Conservation (phyloP, 2,797 vertebrate species). For the Enteromius paludinosus region DNA sequence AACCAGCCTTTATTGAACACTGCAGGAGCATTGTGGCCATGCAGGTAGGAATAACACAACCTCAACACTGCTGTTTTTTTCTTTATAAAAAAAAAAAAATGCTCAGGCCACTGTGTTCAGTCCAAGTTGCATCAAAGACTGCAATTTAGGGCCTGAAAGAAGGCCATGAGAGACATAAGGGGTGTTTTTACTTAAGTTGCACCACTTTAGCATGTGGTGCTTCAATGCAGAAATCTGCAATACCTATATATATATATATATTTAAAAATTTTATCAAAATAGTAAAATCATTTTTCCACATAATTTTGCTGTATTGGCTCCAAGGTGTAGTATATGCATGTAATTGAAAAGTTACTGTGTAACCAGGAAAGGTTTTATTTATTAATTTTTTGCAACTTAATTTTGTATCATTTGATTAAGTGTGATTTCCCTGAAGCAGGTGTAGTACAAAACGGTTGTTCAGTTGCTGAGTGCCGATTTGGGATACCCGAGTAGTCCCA, state of each 20-base stretch:
- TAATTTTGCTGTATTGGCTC: neutral
- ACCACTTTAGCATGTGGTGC: neutral
- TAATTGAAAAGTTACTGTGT: neutral
- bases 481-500: constrained; percentile 2
- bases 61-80: neutral
- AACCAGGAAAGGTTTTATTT: neutral
- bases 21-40: constrained; percentile 45
- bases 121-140: constrained; percentile 42
- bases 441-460: constrained; percentile 19
- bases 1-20: constrained; percentile 71
- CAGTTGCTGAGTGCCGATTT: neutral
- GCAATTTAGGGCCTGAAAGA: constrained; percentile 40
- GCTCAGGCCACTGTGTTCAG: constrained; percentile 23
- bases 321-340: neutral
- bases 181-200: constrained; percentile 1
- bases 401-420: constrained; percentile 2
- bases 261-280: neutral
- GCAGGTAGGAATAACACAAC: constrained; percentile 38
- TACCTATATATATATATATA: too few relatives aligned
- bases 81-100: constrained; percentile 28
- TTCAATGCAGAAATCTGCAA: neutral
- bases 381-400: too few relatives aligned
- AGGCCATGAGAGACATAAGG: constrained; percentile 8
- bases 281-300: neutral
- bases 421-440: constrained; percentile 19